Base-by-base conservation (phyloP, 2,797 vertebrate genomes). In the Borostomias antarcticus region DNA sequence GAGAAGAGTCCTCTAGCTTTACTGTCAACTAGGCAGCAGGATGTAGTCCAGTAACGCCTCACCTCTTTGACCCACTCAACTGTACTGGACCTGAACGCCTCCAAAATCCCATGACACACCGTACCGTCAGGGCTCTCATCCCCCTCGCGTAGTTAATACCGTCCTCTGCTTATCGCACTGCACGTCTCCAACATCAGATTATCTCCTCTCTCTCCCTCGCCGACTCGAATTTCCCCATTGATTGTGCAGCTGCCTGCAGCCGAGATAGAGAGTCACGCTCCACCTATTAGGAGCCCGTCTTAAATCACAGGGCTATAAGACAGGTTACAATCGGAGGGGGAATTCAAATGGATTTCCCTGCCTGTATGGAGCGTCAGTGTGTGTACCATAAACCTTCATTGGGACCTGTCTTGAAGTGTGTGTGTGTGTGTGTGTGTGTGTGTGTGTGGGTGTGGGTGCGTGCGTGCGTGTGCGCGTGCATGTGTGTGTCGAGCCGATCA, bases 281-380 rank as follows among this genome's bases (percentile, higher is more conserved):
- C 37, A 58, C 62, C 70, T 78, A 68, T 86, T 82, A 76, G 58
- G 51, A 26, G 26, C 28, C n/a, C 0, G 45, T 68, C 53, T 78
- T 85, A 79, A 85, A 86, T 83, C 84, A 74, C 37, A 45, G 58
- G n/a, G 58, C 59, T 63, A 52, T 11, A 19, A 52, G 66, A 78
- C 65, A 40, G 54, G 67, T 80, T 72, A 71, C 70, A 73, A 72
- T 62, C 25, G 57, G 64, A 75, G 48, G 59, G 77, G 69, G 75
- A 75, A 74, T 83, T 76, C 65, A 72, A 59, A 86, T 68, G 48
- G 74, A 85, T 82, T 64, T 15, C 63, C 51, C 40, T 72, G 62
- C 58, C 58, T 37, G n/a, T 58, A 70, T 50, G 54, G 58, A 68
- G 67, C 13, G 58, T 23, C 8, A 50, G 53, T 68, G 58, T 62